These are phyloP conservation scores for Clepsis dumicolana DNA, from an alignment of 2,888 invertebrate species.

Conservation along the genomic window DNA sequence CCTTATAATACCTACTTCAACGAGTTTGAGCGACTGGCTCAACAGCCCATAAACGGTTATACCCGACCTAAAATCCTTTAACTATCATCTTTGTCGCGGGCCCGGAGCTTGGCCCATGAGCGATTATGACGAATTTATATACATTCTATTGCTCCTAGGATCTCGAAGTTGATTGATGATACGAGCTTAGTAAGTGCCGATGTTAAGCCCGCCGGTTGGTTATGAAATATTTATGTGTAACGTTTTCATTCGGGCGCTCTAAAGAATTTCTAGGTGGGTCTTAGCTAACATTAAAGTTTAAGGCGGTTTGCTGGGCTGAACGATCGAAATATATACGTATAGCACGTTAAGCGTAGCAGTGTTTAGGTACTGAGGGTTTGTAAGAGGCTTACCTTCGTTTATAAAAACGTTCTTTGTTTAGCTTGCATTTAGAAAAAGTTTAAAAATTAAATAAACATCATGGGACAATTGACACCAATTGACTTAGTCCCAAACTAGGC, in stretches of 20 bases:
- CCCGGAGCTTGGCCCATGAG: slow-evolving; percentile 58
- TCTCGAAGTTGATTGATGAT: slow-evolving; percentile 68
- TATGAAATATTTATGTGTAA: slow-evolving; percentile 69
- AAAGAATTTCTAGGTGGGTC: slow-evolving; percentile 27
- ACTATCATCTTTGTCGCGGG: slow-evolving; percentile 45
- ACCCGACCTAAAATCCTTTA: slow-evolving; percentile 31
- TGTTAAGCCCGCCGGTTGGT: slow-evolving; percentile 48
- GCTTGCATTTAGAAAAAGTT: no score
- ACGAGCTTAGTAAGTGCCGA: slow-evolving; percentile 43
- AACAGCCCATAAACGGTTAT: slow-evolving; percentile 29
- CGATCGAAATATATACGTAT: not conserved
- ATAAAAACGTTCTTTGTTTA: no score
- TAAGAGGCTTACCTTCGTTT: not conserved
- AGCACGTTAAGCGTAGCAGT: not conserved
- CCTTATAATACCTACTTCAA: slow-evolving; percentile 8
- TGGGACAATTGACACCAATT: no score
- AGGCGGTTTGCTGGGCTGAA: slow-evolving; percentile 1
- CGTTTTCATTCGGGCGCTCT: slow-evolving; percentile 53
- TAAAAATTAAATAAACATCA: no score
- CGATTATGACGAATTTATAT: slow-evolving; percentile 70
- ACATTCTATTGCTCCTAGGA: slow-evolving; percentile 55
- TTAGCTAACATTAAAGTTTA: slow-evolving; percentile 48
- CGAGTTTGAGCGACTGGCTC: slow-evolving; percentile 5
- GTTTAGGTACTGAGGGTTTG: not conserved
- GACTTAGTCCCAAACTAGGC: no score